phyloP scores from a whole-genome alignment of 2,113 vertebrate genomes.

The Eudorcas thomsonii region DNA sequence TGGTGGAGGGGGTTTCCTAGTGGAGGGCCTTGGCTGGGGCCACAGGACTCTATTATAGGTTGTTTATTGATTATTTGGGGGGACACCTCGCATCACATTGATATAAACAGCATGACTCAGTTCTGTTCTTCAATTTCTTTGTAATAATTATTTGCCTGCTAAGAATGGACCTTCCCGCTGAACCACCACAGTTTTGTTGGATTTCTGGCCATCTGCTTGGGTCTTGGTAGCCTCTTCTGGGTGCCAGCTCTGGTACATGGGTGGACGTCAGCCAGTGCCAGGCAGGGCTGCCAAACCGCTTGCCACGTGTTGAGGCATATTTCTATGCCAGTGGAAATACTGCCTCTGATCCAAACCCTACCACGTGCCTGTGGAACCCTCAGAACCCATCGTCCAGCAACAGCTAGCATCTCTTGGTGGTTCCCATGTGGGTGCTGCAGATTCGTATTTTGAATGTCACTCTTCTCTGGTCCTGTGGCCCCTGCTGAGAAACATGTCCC shows the following conservation, averaged over 20 bases:
- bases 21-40: not conserved
- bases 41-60: not conserved
- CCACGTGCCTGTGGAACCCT: fast-evolving
- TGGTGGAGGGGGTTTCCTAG: not conserved
- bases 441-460: not conserved
- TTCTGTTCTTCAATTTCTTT: not conserved
- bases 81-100: fast-evolving
- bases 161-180: not conserved
- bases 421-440: not conserved
- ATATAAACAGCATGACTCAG: not conserved
- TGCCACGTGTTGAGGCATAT: not conserved
- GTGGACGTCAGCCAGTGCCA: not conserved
- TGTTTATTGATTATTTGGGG: not conserved
- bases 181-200: not conserved
- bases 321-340: not conserved
- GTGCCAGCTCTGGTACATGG: fast-evolving
- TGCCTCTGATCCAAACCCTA: not conserved
- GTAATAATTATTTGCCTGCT: not conserved
- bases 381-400: not conserved
- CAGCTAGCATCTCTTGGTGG: not conserved
- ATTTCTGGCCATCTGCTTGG: not conserved
- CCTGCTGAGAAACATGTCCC: not conserved
- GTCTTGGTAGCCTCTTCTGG: not conserved
- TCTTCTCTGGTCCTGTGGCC: not conserved
- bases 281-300: not conserved